Percentiles rank a stretch among this genome's conserved stretches.
phyloP scores from a whole-genome alignment of 35 echinoderm and acorn worm species.

The Diadema setosum region DNA sequence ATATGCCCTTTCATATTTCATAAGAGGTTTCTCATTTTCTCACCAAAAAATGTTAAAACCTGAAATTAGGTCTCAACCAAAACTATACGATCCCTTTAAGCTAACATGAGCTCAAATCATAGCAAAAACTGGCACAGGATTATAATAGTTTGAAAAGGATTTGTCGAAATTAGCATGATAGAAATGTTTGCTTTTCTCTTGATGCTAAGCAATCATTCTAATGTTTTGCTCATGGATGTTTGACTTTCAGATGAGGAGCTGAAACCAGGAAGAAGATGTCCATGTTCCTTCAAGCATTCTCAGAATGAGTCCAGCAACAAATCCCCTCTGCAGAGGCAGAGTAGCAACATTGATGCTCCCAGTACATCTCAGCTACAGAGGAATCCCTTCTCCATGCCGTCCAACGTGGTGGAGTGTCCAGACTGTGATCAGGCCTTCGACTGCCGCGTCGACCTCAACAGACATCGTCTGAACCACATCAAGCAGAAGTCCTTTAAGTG shows the following conservation, averaged over 20 bases:
- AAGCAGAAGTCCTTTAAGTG: conserved; percentile 72
- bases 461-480: conserved; percentile 22
- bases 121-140: too few species aligned
- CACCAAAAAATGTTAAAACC: too few species aligned
- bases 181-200: too few species aligned
- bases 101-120: too few species aligned
- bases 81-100: too few species aligned
- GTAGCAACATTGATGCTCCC: neutral
- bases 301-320: neutral
- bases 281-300: neutral
- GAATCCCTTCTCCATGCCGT: neutral
- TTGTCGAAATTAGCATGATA: too few species aligned
- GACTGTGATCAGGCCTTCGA: neutral
- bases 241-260: neutral
- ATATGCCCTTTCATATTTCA: too few species aligned
- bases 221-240: too few species aligned
- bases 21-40: too few species aligned
- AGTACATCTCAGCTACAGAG: neutral
- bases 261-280: neutral
- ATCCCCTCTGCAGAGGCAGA: neutral
- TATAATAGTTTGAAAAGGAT: too few species aligned
- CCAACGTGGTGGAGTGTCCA: neutral
- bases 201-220: too few species aligned
- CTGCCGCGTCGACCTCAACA: neutral
- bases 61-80: too few species aligned